Percentiles rank a stretch among this genome's conserved stretches.
These are phyloP conservation scores for Emmelina monodactyla DNA, from an alignment of 2,888 invertebrate genomes.

Conservation along the genomic window DNA sequence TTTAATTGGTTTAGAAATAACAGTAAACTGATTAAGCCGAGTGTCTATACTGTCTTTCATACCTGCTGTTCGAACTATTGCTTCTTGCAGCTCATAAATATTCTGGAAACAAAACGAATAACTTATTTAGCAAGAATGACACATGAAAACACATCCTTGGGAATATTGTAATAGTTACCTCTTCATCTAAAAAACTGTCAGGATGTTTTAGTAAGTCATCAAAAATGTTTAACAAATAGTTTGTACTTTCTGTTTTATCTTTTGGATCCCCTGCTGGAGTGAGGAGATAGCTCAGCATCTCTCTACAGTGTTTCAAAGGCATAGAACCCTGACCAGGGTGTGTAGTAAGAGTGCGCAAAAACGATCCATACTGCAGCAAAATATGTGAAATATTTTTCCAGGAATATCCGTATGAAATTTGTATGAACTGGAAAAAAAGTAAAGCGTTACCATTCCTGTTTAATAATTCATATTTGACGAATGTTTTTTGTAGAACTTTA, in stretches of 20 bases:
- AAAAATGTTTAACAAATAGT: constrained; percentile 69
- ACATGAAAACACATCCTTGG: no score
- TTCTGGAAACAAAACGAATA: constrained; percentile 40
- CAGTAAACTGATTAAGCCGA: constrained; percentile 34
- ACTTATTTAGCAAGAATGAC: constrained; percentile 7
- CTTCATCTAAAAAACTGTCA: constrained; percentile 74
- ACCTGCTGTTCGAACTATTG: constrained; percentile 38
- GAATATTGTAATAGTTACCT: constrained; percentile 68
- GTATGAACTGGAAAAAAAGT: constrained; percentile 36
- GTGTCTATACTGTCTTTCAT: constrained; percentile 35
- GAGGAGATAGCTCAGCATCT: constrained; percentile 63
- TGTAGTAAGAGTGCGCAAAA: constrained; percentile 53
- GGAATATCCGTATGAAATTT: constrained; percentile 69
- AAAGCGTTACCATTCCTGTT: no score
- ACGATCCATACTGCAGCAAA: constrained; percentile 62
- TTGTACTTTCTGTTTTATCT: constrained; percentile 64
- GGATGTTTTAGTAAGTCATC: constrained; percentile 49
- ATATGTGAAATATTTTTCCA: constrained; percentile 66
- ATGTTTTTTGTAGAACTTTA: no score
- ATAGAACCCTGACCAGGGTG: constrained; percentile 73
- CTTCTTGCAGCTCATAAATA: constrained; percentile 52
- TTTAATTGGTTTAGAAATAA: constrained; percentile 31
- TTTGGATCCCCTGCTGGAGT: constrained; percentile 36
- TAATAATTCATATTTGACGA: no score
- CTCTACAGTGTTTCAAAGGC: constrained; percentile 63